phyloP scores from a whole-genome alignment of 2,888 invertebrate species.

The Pyrgus malvae region DNA sequence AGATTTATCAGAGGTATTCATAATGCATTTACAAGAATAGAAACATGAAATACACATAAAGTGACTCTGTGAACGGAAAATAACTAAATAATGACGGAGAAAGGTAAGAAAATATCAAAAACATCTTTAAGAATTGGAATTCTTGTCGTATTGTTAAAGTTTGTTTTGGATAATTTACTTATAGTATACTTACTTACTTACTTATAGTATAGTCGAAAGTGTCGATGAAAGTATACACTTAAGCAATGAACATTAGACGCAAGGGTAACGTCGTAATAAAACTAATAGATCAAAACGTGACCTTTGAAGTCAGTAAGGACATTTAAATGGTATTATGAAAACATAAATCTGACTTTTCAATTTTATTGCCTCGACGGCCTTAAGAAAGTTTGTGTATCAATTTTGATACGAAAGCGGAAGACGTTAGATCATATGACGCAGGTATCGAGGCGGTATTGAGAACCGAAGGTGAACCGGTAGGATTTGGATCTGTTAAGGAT shows the following conservation, averaged over 20 bases:
- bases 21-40: background rate
- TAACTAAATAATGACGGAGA: background rate
- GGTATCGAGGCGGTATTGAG: constrained; percentile 51
- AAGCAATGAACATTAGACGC: constrained; percentile 47
- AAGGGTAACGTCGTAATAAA: constrained; percentile 77
- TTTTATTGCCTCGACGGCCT: constrained; percentile 73
- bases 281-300: constrained; percentile 67
- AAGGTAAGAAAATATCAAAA: background rate
- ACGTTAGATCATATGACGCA: constrained; percentile 48
- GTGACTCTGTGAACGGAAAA: background rate
- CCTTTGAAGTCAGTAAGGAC: constrained; percentile 62
- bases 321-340: constrained; percentile 61
- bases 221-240: constrained; percentile 6
- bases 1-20: constrained; percentile 6
- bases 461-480: constrained; percentile 67
- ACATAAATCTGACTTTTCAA: constrained; percentile 66
- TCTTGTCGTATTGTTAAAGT: too few relatives aligned
- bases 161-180: too few relatives aligned
- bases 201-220: constrained; percentile 1
- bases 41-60: constrained; percentile 3
- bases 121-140: too few relatives aligned
- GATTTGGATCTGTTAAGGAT: constrained; percentile 62
- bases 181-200: too few relatives aligned
- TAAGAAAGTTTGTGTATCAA: constrained; percentile 61
- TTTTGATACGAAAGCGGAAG: constrained; percentile 70